Evolutionary conservation across 2,113 vertebrate species (phyloP), one percentile per base, ranked within the genome.

Genomic region (Xyrauchen texanus): DNA sequence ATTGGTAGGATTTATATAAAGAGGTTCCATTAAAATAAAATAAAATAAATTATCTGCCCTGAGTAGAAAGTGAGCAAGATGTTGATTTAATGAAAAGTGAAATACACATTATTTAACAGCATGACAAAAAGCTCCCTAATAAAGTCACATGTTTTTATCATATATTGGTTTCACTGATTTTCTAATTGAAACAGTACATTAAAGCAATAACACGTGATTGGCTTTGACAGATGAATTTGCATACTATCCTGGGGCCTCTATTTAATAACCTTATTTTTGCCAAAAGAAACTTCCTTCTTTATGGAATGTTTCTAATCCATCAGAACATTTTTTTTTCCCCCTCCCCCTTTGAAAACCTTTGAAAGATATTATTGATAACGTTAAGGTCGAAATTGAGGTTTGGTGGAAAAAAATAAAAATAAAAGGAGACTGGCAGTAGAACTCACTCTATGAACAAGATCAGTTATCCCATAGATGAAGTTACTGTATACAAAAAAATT

Each of bases 191-290:
- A 8, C 21, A 68, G 67, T 47, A 53, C 1, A 0, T 52, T 52
- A 47, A 51, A 1, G 1, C 5, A 21, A 9, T 10, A 53, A 52
- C 21, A 21, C 0, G 16, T 34, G 10, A 68, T 52, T 34, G 15
- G 16, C 67, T 68, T 68, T 68, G 67, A 53, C 15, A 34, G 16
- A 10, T 53, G 15, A 34, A 68, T 68, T 68, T 52, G 49, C 16
- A 52, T 68, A 13, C 21, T 52, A 34, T 15, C 67, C 67, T 5
- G 6, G 0, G 67, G 49, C 67, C 10, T 34, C 49, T 68, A 12
- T 68, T 68, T 68, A 4, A 68, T 34, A 6, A 68, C 21, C 16
- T 21, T 7, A 7, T 11, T 52, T 47, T 68, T 47, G 13, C 47
- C 46, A 67, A 49, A 63, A 67, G 5, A 67, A 67, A 49, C 10